phyloP scores from a whole-genome alignment of 2,888 invertebrate species.

The Megamerina dolium region DNA sequence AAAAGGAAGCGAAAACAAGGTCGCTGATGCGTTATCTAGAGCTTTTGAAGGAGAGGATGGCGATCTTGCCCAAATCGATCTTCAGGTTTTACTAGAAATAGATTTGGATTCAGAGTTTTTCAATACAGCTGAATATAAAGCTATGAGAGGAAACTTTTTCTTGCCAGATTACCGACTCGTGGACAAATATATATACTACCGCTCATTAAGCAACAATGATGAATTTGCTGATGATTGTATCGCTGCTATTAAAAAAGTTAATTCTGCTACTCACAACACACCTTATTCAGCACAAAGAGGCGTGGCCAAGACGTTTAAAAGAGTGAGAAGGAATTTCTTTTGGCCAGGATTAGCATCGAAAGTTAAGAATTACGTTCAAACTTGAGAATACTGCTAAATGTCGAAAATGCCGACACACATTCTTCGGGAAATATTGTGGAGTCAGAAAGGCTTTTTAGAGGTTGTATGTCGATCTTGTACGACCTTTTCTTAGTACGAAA shows the following conservation, averaged over 20 bases:
- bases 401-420: neutral
- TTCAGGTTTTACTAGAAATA: neutral
- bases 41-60: neutral
- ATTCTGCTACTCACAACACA: too few species aligned
- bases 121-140: too few species aligned
- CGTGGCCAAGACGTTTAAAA: neutral
- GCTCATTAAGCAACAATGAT: too few species aligned
- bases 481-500: too few species aligned
- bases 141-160: neutral
- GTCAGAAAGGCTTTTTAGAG: too few species aligned
- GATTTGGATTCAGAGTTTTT: too few species aligned
- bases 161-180: neutral
- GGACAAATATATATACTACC: too few species aligned
- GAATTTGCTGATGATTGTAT: too few species aligned
- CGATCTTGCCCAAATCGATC: too few species aligned
- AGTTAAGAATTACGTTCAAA: neutral
- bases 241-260: too few species aligned
- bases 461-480: too few species aligned
- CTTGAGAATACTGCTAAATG: neutral
- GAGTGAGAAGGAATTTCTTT: neutral
- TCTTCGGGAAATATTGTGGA: too few species aligned
- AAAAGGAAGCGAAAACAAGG: constrained; percentile 1
- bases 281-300: neutral
- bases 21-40: neutral
- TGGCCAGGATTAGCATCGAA: neutral